Evolutionary conservation across 2,113 vertebrate genomes (phyloP).

Genomic region (Pygoscelis adeliae): DNA sequence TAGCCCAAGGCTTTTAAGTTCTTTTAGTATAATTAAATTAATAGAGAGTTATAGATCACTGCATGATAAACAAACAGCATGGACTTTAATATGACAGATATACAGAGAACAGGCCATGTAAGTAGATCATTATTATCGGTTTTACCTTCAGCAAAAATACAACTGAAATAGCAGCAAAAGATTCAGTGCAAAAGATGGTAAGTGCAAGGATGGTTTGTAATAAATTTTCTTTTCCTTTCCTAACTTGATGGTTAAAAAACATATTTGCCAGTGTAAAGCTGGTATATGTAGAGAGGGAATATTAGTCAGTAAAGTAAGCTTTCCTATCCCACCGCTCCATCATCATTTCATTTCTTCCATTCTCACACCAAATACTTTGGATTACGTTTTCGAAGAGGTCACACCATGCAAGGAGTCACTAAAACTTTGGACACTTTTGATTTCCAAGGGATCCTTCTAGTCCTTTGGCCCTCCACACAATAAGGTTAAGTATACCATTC

Average conservation of each 20-base stretch:
- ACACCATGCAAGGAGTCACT: not conserved
- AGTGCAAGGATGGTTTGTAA: not conserved
- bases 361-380: not conserved
- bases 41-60: slow-evolving; percentile 94
- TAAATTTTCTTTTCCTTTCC: not conserved
- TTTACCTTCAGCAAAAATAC: slow-evolving; percentile 80
- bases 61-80: slow-evolving; percentile 92
- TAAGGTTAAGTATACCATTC: not conserved
- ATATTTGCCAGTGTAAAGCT: not conserved
- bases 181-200: not conserved
- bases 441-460: not conserved
- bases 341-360: not conserved
- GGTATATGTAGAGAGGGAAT: not conserved
- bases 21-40: slow-evolving; percentile 97
- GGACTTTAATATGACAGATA: slow-evolving; percentile 90
- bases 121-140: slow-evolving; percentile 88
- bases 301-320: not conserved
- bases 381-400: not conserved
- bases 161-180: slow-evolving; percentile 23
- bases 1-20: slow-evolving; percentile 95
- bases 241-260: not conserved
- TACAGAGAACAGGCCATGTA: slow-evolving; percentile 82
- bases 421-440: not conserved
- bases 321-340: not conserved
- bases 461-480: not conserved